Evolutionary conservation across 2,113 vertebrate species (phyloP), one percentile per base, ranked within the genome.

Genomic region (Oenanthe melanoleuca): DNA sequence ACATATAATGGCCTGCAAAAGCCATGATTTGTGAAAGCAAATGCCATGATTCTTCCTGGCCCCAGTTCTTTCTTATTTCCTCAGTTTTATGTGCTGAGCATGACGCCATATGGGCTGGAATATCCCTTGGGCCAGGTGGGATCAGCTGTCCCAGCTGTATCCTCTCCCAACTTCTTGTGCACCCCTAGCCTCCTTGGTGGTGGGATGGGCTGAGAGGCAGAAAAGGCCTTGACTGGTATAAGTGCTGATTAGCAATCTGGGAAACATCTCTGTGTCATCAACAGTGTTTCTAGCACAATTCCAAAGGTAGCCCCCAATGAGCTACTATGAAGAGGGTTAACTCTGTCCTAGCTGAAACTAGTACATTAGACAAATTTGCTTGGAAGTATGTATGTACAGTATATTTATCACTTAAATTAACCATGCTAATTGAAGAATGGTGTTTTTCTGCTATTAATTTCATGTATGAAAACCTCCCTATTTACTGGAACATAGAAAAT

Each of bases 201-300:
- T 60, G 53, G 60, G 33, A 16, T 21, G 53, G 69, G 33, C 6
- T 40, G 45, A 61, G 45, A 74, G 20, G 14, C 45, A 67, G 53
- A 29, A 61, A 67, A 69, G 25, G 53, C 40, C n/a, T 55, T 40
- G 38, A 19, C 29, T 31, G 0, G 0, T 40, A 2, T n/a, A 8
- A 40, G 21, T 24, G 29, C 23, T 67, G 45, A 17, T 67, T 16
- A 67, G 47, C 20, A 29, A 10, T 60, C 40, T 40, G 24, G 31
- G 31, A 13, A 31, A 34, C 11, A 26, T 53, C 53, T 60, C 45
- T 15, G 3, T 53, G 2, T 60, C 38, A 45, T 45, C 47, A 55
- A 4, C 17, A 40, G 24, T 67, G 20, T 75, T 67, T 55, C 38
- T 34, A 67, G 40, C 47, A 61, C 14, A 55, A 9, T 40, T 21